These are phyloP conservation scores for Cotesia glomerata DNA, from an alignment of 1,140 invertebrate species.

Conservation along the genomic window DNA sequence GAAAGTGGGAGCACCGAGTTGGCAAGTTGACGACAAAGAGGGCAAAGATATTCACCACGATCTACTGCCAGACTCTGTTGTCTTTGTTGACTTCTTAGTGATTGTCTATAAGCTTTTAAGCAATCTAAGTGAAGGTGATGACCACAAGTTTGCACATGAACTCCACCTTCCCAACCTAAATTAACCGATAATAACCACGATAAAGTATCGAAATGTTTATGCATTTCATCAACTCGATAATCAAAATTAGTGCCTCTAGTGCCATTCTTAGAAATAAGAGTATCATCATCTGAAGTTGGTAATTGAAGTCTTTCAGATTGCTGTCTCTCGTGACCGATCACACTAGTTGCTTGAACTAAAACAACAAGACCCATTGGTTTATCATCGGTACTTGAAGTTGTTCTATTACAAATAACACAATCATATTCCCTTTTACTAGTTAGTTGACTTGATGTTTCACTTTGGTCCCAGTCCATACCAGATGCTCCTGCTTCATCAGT, in stretches of 20 bases:
- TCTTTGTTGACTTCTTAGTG: slow-evolving; percentile 77
- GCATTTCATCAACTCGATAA: slow-evolving; percentile 72
- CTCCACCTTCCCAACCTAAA: slow-evolving; percentile 90
- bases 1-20: slow-evolving; percentile 91
- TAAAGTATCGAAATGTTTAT: slow-evolving; percentile 75
- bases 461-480: slow-evolving; percentile 74
- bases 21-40: slow-evolving; percentile 90
- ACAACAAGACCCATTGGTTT: slow-evolving; percentile 92
- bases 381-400: slow-evolving; percentile 80
- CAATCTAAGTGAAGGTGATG: slow-evolving; percentile 95
- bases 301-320: slow-evolving; percentile 68
- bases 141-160: slow-evolving; percentile 94
- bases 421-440: slow-evolving; percentile 82
- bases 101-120: slow-evolving; percentile 85
- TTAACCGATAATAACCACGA: slow-evolving; percentile 87
- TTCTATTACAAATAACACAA: slow-evolving; percentile 95
- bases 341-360: slow-evolving; percentile 84
- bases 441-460: slow-evolving; percentile 62
- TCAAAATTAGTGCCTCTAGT: slow-evolving; percentile 73
- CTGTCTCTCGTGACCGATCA: slow-evolving; percentile 77
- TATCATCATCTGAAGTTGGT: slow-evolving; percentile 72
- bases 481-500: slow-evolving; percentile 64
- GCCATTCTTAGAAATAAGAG: slow-evolving; percentile 61
- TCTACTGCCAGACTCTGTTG: slow-evolving; percentile 77
- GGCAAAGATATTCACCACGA: slow-evolving; percentile 90